Evolutionary conservation across 1,140 invertebrate genomes (phyloP).

Genomic region (Theocolax elegans): DNA sequence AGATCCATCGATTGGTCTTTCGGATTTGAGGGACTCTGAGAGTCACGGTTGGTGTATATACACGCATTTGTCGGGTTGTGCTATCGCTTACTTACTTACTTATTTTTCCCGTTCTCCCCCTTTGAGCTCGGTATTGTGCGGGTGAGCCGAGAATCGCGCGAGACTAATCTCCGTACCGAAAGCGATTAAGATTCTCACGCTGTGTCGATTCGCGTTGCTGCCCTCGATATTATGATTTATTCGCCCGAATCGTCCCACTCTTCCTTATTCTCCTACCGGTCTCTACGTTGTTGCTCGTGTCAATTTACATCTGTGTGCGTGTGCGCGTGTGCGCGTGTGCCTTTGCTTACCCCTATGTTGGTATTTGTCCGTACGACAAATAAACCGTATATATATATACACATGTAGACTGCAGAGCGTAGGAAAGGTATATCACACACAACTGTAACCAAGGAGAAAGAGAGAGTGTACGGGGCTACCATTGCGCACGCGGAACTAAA

Average conservation of each 20-base stretch:
- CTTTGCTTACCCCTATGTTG: too few species aligned
- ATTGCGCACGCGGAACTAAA: conserved; percentile 47
- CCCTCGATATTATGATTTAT: conserved; percentile 44
- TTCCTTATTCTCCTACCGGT: too few species aligned
- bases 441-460: too few species aligned
- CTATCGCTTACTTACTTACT: conserved; percentile 31
- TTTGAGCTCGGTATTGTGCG: neutral
- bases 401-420: conserved; percentile 3
- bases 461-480: conserved; percentile 41
- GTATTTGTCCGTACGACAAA: neutral
- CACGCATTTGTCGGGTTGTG: conserved; percentile 9
- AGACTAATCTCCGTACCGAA: conserved; percentile 57
- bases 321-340: neutral
- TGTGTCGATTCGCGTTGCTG: conserved; percentile 28
- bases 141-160: conserved; percentile 36
- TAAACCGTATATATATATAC: too few species aligned
- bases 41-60: conserved; percentile 26
- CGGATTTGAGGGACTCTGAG: conserved; percentile 50
- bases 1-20: conserved; percentile 50
- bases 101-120: conserved; percentile 8
- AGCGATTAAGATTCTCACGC: conserved; percentile 56
- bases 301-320: neutral
- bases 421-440: too few species aligned
- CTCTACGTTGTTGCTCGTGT: too few species aligned
- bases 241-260: conserved; percentile 34